Evolutionary conservation across 1,140 invertebrate species (phyloP), one percentile per base, ranked within the genome.

Genomic region (Megathymus violae): DNA sequence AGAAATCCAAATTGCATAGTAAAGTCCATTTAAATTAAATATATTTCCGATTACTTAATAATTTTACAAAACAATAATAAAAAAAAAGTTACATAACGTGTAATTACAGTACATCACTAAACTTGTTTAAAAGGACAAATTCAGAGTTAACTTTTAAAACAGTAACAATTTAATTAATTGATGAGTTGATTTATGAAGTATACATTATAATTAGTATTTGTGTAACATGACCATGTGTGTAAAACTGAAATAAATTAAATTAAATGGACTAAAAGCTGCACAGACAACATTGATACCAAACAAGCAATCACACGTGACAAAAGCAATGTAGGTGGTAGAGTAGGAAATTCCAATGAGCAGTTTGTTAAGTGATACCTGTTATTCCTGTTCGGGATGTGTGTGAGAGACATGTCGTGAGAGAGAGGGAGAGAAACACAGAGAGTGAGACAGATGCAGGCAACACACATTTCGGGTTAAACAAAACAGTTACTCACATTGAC

Each of bases 371-470:
- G 80, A 85, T 91, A 89, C 88, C 88, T 91, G 88, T 88, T 85
- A 89, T 91, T 85, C 88, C 86, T 89, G 78, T 75, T 75, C 69
- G 80, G 83, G 83, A 71, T 76, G 75, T 82, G 87, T 88, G 85
- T 81, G 80, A 90, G 80, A 87, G 82, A 85, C 80, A 82, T 83
- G 82, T 87, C 47, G 78, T 82, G 82, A 83, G 58, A 87, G 76
- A 87, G 71, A 84, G 80, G 84, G 88, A 88, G 70, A 91, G 86
- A 91, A 89, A 91, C 83, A 91, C 80, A 88, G 77, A 89, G 74
- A 88, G 85, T 91, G 85, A 91, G 85, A 90, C 77, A 91, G 82
- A 90, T 71, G 84, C 86, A 91, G 87, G 81, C 85, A 63, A 84
- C 85, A 89, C 79, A 86, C 71, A 87, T 69, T 80, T 75, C 60